A percentile compares a stretch with the other conserved stretches of the same genome.
Conservation (phyloP, 2,888 invertebrate species). For the Automeris io region DNA sequence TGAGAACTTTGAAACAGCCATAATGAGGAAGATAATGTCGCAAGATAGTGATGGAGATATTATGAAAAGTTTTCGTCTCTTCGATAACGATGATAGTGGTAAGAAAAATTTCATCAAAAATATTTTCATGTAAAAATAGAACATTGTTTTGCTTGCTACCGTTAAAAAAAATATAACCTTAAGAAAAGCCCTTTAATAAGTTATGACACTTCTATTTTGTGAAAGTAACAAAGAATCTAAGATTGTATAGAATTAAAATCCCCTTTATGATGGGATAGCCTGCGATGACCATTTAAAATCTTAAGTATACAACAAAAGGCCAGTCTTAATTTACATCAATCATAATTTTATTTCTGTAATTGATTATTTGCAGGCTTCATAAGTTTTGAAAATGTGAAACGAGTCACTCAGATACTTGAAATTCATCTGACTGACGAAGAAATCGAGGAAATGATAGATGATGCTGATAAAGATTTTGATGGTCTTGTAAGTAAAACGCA, state of each 20-base stretch:
- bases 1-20: constrained; percentile 64
- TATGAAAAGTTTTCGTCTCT: constrained; percentile 68
- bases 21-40: constrained; percentile 67
- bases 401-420: constrained; percentile 49
- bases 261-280: no score
- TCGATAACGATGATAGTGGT: constrained; percentile 62
- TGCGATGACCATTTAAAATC: no score
- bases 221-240: no score
- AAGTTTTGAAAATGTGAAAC: constrained; percentile 57
- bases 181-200: no score
- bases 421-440: constrained; percentile 59
- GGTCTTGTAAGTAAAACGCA: constrained; percentile 40
- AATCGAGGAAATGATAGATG: constrained; percentile 69
- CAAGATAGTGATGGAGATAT: constrained; percentile 60
- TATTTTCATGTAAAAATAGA: no score
- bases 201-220: no score
- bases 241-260: no score
- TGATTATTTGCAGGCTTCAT: constrained; percentile 51
- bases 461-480: constrained; percentile 64
- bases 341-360: no score
- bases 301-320: no score
- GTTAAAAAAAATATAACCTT: no score
- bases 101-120: background rate
- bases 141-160: no score
- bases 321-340: no score